A percentile compares a stretch with the other conserved stretches of the same genome.
Conservation (phyloP, 2,113 vertebrate species). For the Misgurnus mizolepis region DNA sequence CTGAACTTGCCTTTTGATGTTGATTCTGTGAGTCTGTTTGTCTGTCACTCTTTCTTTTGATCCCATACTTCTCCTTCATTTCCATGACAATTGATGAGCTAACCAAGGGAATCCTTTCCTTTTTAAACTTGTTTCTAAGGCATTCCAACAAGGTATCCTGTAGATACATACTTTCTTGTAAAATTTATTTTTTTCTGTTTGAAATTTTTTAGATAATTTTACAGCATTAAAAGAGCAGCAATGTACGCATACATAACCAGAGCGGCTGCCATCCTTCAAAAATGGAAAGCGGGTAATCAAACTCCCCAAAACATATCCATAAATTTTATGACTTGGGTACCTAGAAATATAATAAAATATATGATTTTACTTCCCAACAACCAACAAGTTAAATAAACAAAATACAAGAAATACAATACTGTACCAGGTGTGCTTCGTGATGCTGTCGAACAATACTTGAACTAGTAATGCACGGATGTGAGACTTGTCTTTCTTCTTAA, state of each 20-base stretch:
- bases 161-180: background rate
- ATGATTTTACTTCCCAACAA: background rate
- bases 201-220: background rate
- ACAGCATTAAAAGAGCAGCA: background rate
- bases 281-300: no score
- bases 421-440: background rate
- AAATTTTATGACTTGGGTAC: background rate
- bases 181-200: background rate
- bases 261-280: no score
- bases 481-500: conserved; percentile 1
- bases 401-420: background rate
- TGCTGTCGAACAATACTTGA: conserved; percentile 3
- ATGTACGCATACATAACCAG: no score
- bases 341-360: background rate
- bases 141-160: background rate
- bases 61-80: no score
- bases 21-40: no score
- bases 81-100: no score
- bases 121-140: background rate
- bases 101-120: no score
- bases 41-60: no score
- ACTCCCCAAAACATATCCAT: background rate
- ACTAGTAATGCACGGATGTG: background rate
- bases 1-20: no score
- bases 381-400: background rate